A percentile compares a stretch with the other conserved stretches of the same genome.
Evolutionary conservation across 1,140 invertebrate genomes (phyloP).

Genomic region (Camponotus floridanus): DNA sequence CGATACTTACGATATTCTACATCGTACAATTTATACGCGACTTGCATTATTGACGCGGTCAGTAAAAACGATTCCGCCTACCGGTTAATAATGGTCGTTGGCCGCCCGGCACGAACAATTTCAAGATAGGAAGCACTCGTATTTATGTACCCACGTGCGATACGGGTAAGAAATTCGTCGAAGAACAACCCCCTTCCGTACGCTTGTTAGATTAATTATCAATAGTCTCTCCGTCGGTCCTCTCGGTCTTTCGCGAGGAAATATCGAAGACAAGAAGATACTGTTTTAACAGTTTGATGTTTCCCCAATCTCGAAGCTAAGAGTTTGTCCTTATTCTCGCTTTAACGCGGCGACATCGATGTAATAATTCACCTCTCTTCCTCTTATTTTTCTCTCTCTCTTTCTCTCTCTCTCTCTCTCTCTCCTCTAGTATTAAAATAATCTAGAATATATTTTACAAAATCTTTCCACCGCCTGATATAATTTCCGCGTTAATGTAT

Average conservation of each 20-base stretch:
- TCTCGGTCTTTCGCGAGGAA: background rate
- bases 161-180: slow-evolving; percentile 58
- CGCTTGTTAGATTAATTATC: slow-evolving; percentile 68
- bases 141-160: slow-evolving; percentile 28
- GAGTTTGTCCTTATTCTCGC: background rate
- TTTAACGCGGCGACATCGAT: background rate
- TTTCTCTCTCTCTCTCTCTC: no score
- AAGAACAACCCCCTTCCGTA: slow-evolving; percentile 50
- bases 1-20: slow-evolving; percentile 61
- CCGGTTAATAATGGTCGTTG: slow-evolving; percentile 60
- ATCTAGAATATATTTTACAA: slow-evolving; percentile 38
- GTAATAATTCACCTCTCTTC: slow-evolving; percentile 34
- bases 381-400: no score
- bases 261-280: slow-evolving; percentile 14
- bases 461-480: slow-evolving; percentile 16
- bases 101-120: slow-evolving; percentile 58
- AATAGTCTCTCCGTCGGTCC: slow-evolving; percentile 50
- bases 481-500: slow-evolving; percentile 59
- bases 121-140: slow-evolving; percentile 45
- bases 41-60: slow-evolving; percentile 70
- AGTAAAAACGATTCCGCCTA: slow-evolving; percentile 61
- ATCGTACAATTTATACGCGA: slow-evolving; percentile 54
- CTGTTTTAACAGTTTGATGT: background rate
- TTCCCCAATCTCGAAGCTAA: background rate
- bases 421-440: background rate